phyloP scores from a whole-genome alignment of 2,888 invertebrate species.

The Zele albiditarsus region DNA sequence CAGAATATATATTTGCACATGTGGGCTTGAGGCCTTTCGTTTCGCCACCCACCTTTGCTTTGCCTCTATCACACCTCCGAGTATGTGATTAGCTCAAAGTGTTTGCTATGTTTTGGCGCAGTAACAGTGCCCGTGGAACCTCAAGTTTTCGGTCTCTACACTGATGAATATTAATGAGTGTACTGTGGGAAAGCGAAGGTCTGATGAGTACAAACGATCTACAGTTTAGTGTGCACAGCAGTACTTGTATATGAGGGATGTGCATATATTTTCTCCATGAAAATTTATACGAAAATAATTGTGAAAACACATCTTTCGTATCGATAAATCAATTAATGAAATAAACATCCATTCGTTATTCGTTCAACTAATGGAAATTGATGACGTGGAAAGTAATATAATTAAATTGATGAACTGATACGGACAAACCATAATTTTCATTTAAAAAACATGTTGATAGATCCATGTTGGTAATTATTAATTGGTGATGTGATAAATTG shows the following conservation, averaged over 20 bases:
- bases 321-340: not conserved
- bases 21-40: not conserved
- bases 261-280: not conserved
- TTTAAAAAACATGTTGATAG: not conserved
- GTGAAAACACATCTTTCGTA: not conserved
- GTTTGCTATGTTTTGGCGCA: constrained; percentile 1
- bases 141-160: constrained; percentile 44
- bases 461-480: not conserved
- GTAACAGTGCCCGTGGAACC: constrained; percentile 34
- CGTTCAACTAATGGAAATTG: not conserved
- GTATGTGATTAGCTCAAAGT: constrained; percentile 5
- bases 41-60: not conserved
- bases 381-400: not conserved
- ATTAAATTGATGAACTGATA: not conserved
- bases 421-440: not conserved
- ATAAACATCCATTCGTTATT: not conserved
- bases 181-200: constrained; percentile 41
- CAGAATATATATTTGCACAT: not conserved
- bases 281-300: not conserved
- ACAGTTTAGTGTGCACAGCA: constrained; percentile 28
- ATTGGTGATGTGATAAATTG: not conserved
- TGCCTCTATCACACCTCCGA: not conserved
- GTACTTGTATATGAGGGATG: not conserved
- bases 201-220: constrained; percentile 53
- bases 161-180: constrained; percentile 51